phyloP scores from a whole-genome alignment of 2,888 invertebrate genomes.

The Ceramica pisi region DNA sequence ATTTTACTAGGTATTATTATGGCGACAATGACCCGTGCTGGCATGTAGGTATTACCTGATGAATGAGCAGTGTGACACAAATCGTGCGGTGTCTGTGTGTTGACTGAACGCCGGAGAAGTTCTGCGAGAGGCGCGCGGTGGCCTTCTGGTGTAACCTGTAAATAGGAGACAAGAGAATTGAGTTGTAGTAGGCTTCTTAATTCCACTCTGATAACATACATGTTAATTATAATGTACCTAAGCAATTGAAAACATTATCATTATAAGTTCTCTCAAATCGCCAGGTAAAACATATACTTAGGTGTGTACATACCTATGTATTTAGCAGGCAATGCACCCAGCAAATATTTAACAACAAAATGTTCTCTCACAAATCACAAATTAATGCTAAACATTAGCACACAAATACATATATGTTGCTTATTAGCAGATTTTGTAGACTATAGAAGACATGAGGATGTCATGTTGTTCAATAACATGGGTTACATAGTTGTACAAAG shows the following conservation, averaged over 20 bases:
- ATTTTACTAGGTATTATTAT: background rate
- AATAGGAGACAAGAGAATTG: conserved; percentile 39
- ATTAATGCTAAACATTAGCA: conserved; percentile 7
- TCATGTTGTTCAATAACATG: conserved; percentile 28
- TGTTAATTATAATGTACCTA: background rate
- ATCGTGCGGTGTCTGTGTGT: conserved; percentile 96
- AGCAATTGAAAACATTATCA: background rate
- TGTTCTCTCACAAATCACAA: background rate
- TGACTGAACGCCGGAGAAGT: conserved; percentile 93
- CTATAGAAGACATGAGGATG: conserved; percentile 19
- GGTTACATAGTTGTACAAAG: background rate
- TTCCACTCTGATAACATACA: background rate
- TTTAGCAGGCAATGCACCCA: conserved; percentile 1
- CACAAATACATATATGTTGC: conserved; percentile 2
- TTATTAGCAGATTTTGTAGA: conserved; percentile 15
- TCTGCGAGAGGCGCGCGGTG: conserved; percentile 96
- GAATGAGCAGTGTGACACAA: conserved; percentile 93
- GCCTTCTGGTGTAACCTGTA: conserved; percentile 95
- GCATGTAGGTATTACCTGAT: conserved; percentile 89
- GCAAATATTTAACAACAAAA: conserved; percentile 8
- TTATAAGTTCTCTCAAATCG: background rate
- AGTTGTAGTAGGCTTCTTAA: background rate
- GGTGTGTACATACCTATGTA: background rate
- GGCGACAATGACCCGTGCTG: background rate
- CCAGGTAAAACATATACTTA: background rate